Evolutionary conservation across 2,888 invertebrate genomes (phyloP).

Genomic region (Eupeodes latifasciatus): DNA sequence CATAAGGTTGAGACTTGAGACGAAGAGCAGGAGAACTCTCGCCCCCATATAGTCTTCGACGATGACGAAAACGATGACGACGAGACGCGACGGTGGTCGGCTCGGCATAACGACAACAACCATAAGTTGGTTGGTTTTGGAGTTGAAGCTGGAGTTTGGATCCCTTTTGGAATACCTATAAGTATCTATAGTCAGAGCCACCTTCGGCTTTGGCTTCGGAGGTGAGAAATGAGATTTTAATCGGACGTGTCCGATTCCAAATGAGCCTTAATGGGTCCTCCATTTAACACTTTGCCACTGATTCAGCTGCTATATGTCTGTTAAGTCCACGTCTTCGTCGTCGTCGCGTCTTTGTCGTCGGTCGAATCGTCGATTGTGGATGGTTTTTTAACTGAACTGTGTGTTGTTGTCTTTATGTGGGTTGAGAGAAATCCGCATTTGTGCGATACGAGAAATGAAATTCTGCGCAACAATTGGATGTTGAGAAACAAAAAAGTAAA

Average conservation of each 20-base stretch:
- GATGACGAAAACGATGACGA: background rate
- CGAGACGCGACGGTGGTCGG: no score
- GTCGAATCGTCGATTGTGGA: conserved; percentile 1
- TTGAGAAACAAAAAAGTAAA: background rate
- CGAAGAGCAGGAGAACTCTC: background rate
- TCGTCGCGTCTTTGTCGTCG: background rate
- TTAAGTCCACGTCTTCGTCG: background rate
- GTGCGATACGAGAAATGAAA: conserved; percentile 76
- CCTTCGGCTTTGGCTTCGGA: conserved; percentile 69
- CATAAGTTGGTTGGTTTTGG: conserved; percentile 14
- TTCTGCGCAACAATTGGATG: conserved; percentile 59
- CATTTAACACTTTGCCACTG: conserved; percentile 80
- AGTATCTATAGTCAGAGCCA: conserved; percentile 41
- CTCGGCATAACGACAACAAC: background rate
- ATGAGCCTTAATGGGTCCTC: conserved; percentile 84
- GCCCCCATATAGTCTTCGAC: conserved; percentile 5
- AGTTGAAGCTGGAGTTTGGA: background rate
- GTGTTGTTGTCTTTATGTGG: conserved; percentile 62
- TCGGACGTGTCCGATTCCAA: conserved; percentile 85
- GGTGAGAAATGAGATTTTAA: conserved; percentile 85
- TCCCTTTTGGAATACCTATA: conserved; percentile 9
- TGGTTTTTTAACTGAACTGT: background rate
- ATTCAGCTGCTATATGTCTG: conserved; percentile 18
- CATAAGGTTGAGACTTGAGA: background rate
- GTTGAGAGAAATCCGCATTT: conserved; percentile 55